Evolutionary conservation across 2,888 invertebrate species (phyloP).

Genomic region (Lasioglossum malachurum): DNA sequence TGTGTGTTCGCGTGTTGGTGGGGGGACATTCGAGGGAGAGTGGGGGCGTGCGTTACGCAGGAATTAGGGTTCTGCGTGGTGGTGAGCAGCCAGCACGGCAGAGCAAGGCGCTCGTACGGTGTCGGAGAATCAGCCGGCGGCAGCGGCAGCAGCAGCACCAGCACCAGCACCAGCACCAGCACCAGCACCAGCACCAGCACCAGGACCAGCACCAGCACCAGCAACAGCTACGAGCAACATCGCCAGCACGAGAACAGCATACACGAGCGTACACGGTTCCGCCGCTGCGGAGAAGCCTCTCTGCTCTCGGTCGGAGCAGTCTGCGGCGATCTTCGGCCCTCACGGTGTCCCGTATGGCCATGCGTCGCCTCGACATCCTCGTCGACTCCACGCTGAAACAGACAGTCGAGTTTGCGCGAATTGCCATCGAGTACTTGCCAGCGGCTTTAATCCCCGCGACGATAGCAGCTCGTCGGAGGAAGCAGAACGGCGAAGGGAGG

Average conservation of each 20-base stretch:
- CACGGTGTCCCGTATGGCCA: slow-evolving; percentile 76
- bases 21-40: slow-evolving; percentile 67
- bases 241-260: slow-evolving; percentile 31
- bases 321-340: slow-evolving; percentile 71
- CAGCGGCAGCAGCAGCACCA: slow-evolving; percentile 36
- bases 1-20: slow-evolving; percentile 57
- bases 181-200: slow-evolving; percentile 18
- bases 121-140: slow-evolving; percentile 54
- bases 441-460: slow-evolving; percentile 4
- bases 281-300: slow-evolving; percentile 62
- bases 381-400: slow-evolving; percentile 34
- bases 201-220: slow-evolving; percentile 41
- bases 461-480: not conserved
- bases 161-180: slow-evolving; percentile 29
- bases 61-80: slow-evolving; percentile 76
- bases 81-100: slow-evolving; percentile 53
- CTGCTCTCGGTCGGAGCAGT: slow-evolving; percentile 67
- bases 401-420: slow-evolving; percentile 31
- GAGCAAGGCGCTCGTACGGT: slow-evolving; percentile 51
- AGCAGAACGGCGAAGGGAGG: not conserved
- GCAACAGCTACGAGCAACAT: slow-evolving; percentile 4
- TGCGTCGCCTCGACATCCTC: slow-evolving; percentile 69
- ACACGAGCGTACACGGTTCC: slow-evolving; percentile 51
- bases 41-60: slow-evolving; percentile 74
- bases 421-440: slow-evolving; percentile 16